These are phyloP conservation scores for Scaptomyza parva DNA, from an alignment of 2,888 invertebrate genomes.

Conservation along the genomic window DNA sequence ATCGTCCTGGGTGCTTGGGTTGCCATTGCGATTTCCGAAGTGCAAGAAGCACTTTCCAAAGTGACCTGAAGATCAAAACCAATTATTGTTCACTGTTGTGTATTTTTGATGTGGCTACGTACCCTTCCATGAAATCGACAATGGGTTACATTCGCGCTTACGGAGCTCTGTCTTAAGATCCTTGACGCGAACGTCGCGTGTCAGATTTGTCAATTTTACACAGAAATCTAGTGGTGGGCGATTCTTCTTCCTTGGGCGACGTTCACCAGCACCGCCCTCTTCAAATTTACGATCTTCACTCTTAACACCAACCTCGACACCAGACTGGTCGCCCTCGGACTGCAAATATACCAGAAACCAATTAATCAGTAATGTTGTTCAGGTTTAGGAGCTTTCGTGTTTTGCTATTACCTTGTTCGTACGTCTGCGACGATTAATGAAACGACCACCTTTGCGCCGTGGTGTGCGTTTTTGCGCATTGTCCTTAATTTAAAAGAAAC, in stretches of 20 bases:
- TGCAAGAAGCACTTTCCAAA: conserved; percentile 90
- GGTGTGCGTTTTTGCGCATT: conserved; percentile 74
- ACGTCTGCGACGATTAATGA: conserved; percentile 80
- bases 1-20: conserved; percentile 82
- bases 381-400: background rate
- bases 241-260: conserved; percentile 70
- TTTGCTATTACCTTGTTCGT: conserved; percentile 77
- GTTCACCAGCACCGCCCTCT: conserved; percentile 65
- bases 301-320: conserved; percentile 80
- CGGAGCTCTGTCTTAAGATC: conserved; percentile 90
- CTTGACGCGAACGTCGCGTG: conserved; percentile 89
- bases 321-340: conserved; percentile 84
- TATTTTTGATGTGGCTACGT: conserved; percentile 17
- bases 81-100: background rate
- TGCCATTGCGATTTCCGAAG: conserved; percentile 88
- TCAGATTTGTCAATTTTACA: conserved; percentile 89
- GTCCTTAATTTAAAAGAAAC: conserved; percentile 42
- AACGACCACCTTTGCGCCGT: conserved; percentile 78
- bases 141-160: conserved; percentile 91
- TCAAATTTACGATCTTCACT: conserved; percentile 81
- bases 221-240: conserved; percentile 82
- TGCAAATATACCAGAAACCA: conserved; percentile 34
- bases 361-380: background rate
- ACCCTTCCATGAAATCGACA: conserved; percentile 91
- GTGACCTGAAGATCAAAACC: conserved; percentile 85